Percentiles rank a stretch among this genome's conserved stretches.
Evolutionary conservation across 2,113 vertebrate genomes (phyloP).

Genomic region (Chaetorhynchus papuensis): DNA sequence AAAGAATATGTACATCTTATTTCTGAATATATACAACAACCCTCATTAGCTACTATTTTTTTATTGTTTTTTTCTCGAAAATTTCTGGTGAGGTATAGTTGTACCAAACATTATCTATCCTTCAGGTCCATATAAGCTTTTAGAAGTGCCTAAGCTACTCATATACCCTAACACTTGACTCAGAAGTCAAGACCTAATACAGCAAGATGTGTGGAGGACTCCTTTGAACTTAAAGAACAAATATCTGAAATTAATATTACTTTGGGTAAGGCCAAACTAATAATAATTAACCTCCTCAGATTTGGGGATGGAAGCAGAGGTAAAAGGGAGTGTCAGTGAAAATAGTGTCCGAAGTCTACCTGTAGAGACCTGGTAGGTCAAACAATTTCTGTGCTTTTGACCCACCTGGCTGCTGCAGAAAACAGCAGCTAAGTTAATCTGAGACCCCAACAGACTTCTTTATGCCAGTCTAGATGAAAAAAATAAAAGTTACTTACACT

Average conservation of each 20-base stretch:
- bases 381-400: background rate
- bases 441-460: background rate
- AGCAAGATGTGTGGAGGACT: background rate
- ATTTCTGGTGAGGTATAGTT: background rate
- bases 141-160: background rate
- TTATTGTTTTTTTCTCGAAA: background rate
- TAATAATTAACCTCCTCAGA: background rate
- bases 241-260: background rate
- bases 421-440: background rate
- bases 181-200: background rate
- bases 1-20: background rate
- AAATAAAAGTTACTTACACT: background rate
- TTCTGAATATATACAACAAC: background rate
- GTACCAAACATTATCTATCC: background rate
- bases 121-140: background rate
- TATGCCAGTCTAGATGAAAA: background rate
- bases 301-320: background rate
- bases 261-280: background rate
- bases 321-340: background rate
- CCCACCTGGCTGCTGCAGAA: background rate
- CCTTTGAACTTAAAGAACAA: background rate
- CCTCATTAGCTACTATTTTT: background rate
- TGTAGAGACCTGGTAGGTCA: background rate
- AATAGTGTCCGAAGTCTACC: background rate
- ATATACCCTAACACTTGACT: background rate